Conservation (phyloP, 2,797 vertebrate genomes). For the Vultur gryphus region DNA sequence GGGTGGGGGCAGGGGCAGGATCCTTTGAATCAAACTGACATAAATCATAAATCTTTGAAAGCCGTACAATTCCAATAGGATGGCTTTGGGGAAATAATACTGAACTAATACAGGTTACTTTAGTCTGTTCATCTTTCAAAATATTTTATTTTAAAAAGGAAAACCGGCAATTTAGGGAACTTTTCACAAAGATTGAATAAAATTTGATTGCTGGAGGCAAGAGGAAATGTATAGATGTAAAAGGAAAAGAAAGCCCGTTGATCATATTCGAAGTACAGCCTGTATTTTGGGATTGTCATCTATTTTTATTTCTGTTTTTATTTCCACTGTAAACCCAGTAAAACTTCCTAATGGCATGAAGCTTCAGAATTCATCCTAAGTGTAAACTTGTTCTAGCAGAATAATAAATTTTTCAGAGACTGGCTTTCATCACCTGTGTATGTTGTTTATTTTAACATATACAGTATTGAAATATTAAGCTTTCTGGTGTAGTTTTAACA, state of each 20-base stretch:
- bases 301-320: constrained; percentile 80
- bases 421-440: constrained; percentile 73
- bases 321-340: constrained; percentile 74
- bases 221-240: constrained; percentile 1
- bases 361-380: constrained; percentile 70
- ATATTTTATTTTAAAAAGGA: background rate
- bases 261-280: constrained; percentile 35
- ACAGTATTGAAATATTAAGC: constrained; percentile 66
- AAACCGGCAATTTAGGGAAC: background rate
- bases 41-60: background rate
- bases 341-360: constrained; percentile 72
- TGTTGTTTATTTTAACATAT: constrained; percentile 69
- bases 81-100: background rate
- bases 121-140: background rate
- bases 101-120: background rate
- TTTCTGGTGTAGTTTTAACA: constrained; percentile 64
- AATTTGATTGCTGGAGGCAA: background rate
- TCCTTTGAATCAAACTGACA: background rate
- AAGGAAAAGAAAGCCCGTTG: background rate
- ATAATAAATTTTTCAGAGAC: constrained; percentile 75
- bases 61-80: background rate
- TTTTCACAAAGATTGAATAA: background rate
- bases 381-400: constrained; percentile 75
- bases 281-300: constrained; percentile 70
- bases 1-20: background rate